Evolutionary conservation across 1,140 invertebrate genomes (phyloP).

Genomic region (Philopotamus ludificatus): DNA sequence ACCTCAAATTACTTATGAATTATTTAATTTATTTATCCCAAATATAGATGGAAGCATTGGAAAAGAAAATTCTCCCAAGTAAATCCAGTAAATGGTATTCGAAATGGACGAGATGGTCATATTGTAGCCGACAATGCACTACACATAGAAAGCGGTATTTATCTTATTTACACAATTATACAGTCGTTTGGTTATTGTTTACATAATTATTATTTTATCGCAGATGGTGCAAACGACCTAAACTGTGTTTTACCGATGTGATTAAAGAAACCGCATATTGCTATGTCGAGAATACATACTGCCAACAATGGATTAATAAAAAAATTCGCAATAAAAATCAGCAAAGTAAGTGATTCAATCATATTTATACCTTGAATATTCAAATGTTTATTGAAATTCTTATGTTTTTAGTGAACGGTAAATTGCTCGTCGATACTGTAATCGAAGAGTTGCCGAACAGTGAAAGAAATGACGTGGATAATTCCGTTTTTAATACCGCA

Average conservation of each 20-base stretch:
- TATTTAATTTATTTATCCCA: background rate
- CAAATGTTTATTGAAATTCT: background rate
- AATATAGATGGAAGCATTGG: background rate
- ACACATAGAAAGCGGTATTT: slow-evolving; percentile 37
- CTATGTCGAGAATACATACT: slow-evolving; percentile 75
- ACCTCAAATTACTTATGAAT: background rate
- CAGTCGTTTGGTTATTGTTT: background rate
- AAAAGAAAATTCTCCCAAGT: slow-evolving; percentile 35
- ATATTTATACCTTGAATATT: slow-evolving; percentile 6
- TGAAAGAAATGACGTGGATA: slow-evolving; percentile 33
- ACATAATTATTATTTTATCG: background rate
- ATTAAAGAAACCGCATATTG: slow-evolving; percentile 82
- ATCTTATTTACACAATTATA: background rate
- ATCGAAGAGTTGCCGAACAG: slow-evolving; percentile 30
- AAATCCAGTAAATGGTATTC: slow-evolving; percentile 40
- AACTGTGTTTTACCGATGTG: slow-evolving; percentile 71
- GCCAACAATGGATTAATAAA: slow-evolving; percentile 70
- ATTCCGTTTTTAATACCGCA: background rate
- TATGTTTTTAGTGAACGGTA: slow-evolving; percentile 24
- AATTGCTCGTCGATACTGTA: slow-evolving; percentile 34
- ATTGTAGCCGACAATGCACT: slow-evolving; percentile 26
- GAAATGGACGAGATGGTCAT: slow-evolving; percentile 39
- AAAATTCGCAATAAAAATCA: slow-evolving; percentile 56
- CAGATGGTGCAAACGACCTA: slow-evolving; percentile 72
- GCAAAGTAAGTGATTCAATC: slow-evolving; percentile 21